These are phyloP conservation scores for Anarhynchus alexandrinus DNA, from an alignment of 2,113 vertebrate species.

Conservation along the genomic window DNA sequence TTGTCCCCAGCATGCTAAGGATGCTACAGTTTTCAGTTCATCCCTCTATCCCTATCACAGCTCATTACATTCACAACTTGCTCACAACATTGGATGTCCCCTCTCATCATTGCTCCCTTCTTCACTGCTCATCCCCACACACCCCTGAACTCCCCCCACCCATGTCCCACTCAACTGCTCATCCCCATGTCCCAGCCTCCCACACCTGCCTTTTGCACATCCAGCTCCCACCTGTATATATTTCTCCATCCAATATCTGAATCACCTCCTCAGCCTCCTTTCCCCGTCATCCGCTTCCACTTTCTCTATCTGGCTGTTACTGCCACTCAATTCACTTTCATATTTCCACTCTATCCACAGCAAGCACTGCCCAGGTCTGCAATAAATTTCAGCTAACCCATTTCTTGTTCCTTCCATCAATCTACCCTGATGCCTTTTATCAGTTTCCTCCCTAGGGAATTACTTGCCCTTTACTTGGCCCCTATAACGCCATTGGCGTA, in stretches of 20 bases:
- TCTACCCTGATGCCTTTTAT: constrained; percentile 31
- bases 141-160: background rate
- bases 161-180: background rate
- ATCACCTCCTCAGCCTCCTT: background rate
- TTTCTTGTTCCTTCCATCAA: constrained; percentile 28
- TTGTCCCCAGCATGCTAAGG: background rate
- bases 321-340: constrained; percentile 14
- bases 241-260: background rate
- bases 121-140: background rate
- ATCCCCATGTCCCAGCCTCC: background rate
- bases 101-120: background rate
- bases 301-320: background rate
- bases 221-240: background rate
- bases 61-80: background rate
- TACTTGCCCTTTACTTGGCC: constrained; percentile 56
- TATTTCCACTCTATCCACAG: constrained; percentile 27
- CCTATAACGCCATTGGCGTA: constrained; percentile 37
- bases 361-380: background rate
- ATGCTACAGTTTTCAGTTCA: background rate
- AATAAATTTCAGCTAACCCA: constrained; percentile 47
- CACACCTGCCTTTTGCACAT: background rate
- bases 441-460: constrained; percentile 29
- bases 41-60: background rate
- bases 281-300: background rate
- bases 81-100: background rate